Evolutionary conservation across 1,140 invertebrate genomes (phyloP).

Genomic region (Protaetia brevitarsis): DNA sequence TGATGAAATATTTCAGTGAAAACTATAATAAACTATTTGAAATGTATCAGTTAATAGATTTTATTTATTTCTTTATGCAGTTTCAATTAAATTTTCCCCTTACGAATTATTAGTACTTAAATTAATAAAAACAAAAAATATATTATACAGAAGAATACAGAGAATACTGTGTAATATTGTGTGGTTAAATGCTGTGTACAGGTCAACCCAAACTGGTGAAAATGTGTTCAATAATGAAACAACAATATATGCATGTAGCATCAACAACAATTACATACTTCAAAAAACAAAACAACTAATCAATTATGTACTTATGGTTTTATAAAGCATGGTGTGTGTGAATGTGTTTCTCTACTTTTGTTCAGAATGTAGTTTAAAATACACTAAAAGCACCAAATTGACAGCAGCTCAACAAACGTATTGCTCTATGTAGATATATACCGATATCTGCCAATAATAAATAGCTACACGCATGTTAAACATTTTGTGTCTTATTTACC

Average conservation of each 20-base stretch:
- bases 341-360: neutral
- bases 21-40: too few species aligned
- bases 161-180: neutral
- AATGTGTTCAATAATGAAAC: neutral
- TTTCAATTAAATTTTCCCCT: too few species aligned
- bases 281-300: neutral
- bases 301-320: neutral
- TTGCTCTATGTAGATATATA: neutral
- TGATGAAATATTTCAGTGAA: too few species aligned
- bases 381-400: slow-evolving; percentile 20
- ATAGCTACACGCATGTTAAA: slow-evolving; percentile 3
- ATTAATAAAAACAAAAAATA: too few species aligned
- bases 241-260: neutral
- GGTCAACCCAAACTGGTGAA: neutral
- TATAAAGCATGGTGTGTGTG: neutral
- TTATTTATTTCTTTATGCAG: too few species aligned
- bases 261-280: neutral
- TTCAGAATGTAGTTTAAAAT: slow-evolving; percentile 6
- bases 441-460: neutral
- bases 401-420: neutral
- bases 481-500: slow-evolving; percentile 7
- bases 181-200: neutral
- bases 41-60: too few species aligned
- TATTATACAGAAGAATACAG: too few species aligned
- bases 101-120: too few species aligned